Evolutionary conservation across 2,113 vertebrate genomes (phyloP).

Genomic region (Xenopus laevis): DNA sequence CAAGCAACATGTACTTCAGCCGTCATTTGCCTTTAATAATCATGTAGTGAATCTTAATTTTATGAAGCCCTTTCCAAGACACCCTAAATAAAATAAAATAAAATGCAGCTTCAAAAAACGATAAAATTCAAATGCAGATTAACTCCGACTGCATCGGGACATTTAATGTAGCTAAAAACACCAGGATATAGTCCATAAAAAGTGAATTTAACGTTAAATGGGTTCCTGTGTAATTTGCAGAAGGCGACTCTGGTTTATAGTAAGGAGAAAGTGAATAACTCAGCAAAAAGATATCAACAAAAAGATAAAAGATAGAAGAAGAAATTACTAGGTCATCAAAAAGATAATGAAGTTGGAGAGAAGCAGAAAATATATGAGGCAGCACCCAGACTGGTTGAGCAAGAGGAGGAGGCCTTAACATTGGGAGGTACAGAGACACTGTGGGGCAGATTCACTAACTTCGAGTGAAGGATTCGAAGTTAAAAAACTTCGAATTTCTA

Average conservation of each 20-base stretch:
- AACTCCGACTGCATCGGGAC: conserved; percentile 27
- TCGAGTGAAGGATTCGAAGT: too few species aligned
- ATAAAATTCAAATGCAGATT: conserved; percentile 47
- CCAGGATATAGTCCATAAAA: conserved; percentile 47
- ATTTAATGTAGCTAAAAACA: conserved; percentile 45
- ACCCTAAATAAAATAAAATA: conserved; percentile 17
- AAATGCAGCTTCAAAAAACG: conserved; percentile 11
- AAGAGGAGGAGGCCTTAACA: neutral
- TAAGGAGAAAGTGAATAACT: conserved; percentile 53
- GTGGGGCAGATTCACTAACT: too few species aligned
- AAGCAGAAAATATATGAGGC: conserved; percentile 51
- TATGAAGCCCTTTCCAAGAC: neutral
- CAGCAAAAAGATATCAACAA: conserved; percentile 46
- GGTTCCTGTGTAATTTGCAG: conserved; percentile 46
- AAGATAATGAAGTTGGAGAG: conserved; percentile 61
- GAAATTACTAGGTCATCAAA: conserved; percentile 61
- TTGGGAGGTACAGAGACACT: too few species aligned
- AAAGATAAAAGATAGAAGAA: conserved; percentile 54
- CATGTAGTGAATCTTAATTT: neutral
- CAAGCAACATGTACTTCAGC: neutral
- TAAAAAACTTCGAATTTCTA: too few species aligned
- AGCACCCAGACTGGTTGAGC: conserved; percentile 23
- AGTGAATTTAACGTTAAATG: conserved; percentile 54
- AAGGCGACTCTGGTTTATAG: conserved; percentile 38
- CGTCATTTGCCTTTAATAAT: neutral